phyloP scores from a whole-genome alignment of 1,140 invertebrate species.

The Papilio dardanus region DNA sequence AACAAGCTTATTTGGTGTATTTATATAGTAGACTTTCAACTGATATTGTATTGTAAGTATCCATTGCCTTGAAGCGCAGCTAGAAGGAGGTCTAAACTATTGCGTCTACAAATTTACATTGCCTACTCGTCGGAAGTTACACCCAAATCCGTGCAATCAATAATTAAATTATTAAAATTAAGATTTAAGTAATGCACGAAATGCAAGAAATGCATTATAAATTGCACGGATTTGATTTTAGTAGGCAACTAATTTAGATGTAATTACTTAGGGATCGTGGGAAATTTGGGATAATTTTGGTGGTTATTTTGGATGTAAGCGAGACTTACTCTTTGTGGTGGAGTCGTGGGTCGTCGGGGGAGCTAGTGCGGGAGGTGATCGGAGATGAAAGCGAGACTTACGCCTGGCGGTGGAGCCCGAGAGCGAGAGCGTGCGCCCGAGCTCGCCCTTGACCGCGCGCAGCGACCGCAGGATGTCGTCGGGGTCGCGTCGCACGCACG shows the following conservation, averaged over 20 bases:
- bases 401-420: constrained; percentile 82
- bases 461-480: constrained; percentile 91
- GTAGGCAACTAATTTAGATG: background rate
- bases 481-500: constrained; percentile 89
- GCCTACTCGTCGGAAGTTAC: background rate
- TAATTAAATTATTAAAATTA: background rate
- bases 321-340: background rate
- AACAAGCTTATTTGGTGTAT: background rate
- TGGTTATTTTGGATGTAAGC: background rate
- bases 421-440: constrained; percentile 90
- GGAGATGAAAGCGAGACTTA: constrained; percentile 49
- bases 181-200: background rate
- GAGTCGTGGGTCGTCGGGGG: background rate
- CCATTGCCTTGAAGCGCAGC: background rate
- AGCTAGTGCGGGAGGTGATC: background rate
- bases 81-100: constrained; percentile 20
- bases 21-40: constrained; percentile 1
- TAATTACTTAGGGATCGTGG: background rate
- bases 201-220: background rate
- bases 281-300: background rate
- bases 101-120: constrained; percentile 26
- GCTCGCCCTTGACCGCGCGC: constrained; percentile 90
- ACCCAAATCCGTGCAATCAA: background rate
- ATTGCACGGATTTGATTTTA: constrained; percentile 1
- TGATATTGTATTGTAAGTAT: constrained; percentile 3